Conservation (phyloP, 2,113 vertebrate genomes). For the Xerus inauris region DNA sequence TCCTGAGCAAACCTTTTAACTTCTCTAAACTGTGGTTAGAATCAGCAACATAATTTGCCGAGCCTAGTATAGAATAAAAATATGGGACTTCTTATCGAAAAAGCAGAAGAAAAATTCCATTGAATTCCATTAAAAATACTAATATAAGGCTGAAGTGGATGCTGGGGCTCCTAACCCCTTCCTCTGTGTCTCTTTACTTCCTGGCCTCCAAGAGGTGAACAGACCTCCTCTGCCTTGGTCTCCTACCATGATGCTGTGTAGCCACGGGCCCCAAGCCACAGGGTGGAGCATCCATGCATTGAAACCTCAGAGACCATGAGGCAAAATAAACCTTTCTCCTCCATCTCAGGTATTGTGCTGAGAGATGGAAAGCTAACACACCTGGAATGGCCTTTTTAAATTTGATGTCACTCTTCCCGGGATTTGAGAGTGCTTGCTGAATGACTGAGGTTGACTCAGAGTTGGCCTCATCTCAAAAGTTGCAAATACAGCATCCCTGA, state of each 20-base stretch:
- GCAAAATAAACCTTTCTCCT: background rate
- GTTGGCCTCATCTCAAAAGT: background rate
- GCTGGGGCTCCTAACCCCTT: rapidly evolving
- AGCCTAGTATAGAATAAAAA: background rate
- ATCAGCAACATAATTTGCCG: background rate
- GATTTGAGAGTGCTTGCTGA: background rate
- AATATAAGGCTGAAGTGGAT: background rate
- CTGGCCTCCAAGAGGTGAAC: background rate
- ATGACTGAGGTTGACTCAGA: rapidly evolving
- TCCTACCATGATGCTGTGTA: background rate
- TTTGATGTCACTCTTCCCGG: background rate
- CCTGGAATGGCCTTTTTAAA: background rate
- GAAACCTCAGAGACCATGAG: background rate
- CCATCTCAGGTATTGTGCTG: background rate
- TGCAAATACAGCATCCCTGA: background rate
- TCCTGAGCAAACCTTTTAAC: background rate
- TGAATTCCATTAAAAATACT: background rate
- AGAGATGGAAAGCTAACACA: background rate
- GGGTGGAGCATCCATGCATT: background rate
- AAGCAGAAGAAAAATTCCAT: background rate
- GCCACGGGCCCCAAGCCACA: background rate
- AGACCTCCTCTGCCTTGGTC: background rate
- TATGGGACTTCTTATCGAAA: background rate
- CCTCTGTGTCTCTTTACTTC: background rate
- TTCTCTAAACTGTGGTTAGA: background rate